Percentiles rank a stretch among this genome's conserved stretches.
Evolutionary conservation across 2,113 vertebrate species (phyloP).

Genomic region (Cololabis saira): DNA sequence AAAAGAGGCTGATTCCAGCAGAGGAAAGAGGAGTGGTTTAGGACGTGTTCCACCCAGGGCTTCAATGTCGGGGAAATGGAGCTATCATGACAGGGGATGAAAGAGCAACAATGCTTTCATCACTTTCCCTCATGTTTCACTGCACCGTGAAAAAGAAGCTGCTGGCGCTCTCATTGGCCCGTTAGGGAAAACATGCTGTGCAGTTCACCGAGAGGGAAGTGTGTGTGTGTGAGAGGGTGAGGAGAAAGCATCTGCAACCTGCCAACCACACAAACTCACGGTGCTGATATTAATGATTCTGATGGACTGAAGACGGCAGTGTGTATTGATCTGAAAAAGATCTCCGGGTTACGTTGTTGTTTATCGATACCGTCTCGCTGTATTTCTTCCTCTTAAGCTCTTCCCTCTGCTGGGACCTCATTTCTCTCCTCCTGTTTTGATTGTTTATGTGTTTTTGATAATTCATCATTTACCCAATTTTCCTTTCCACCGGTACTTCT

Average conservation of each 20-base stretch:
- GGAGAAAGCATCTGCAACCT: slow-evolving; percentile 28
- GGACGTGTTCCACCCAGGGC: slow-evolving; percentile 49
- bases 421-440: slow-evolving; percentile 7
- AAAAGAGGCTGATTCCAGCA: slow-evolving; percentile 21
- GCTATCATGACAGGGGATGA: slow-evolving; percentile 66
- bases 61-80: slow-evolving; percentile 58
- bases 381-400: slow-evolving; percentile 11
- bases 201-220: slow-evolving; percentile 31
- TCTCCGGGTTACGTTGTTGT: slow-evolving; percentile 31
- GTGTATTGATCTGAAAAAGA: slow-evolving; percentile 46
- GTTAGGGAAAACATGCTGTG: slow-evolving; percentile 48
- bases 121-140: slow-evolving; percentile 64
- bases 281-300: slow-evolving; percentile 42
- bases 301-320: slow-evolving; percentile 47
- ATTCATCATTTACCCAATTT: not conserved
- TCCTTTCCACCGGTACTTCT: too few species aligned
- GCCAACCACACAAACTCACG: slow-evolving; percentile 23
- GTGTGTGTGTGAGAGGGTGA: not conserved
- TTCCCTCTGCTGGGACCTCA: not conserved
- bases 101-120: slow-evolving; percentile 73
- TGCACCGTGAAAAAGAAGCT: slow-evolving; percentile 54
- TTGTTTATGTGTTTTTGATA: not conserved
- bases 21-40: slow-evolving; percentile 36
- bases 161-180: slow-evolving; percentile 42
- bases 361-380: slow-evolving; percentile 9